Conservation (phyloP, 2,888 invertebrate genomes). For the Drosophila eohydei region DNA sequence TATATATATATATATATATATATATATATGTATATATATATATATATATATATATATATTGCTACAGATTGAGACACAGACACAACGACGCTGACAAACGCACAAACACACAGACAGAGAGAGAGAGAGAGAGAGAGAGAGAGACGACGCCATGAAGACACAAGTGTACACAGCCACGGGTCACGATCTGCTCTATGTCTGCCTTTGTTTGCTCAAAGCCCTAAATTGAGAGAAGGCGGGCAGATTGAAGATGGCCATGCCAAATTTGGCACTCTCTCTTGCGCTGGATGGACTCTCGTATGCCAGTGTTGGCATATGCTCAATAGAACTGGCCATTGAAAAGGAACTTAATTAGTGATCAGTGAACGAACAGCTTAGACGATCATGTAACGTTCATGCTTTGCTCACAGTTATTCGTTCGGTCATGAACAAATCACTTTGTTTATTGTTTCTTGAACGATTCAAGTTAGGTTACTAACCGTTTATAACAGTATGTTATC, state of each 20-base stretch:
- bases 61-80: conserved; percentile 28
- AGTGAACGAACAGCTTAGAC: background rate
- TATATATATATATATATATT: conserved; percentile 31
- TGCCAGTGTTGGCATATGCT: conserved; percentile 22
- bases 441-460: background rate
- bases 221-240: conserved; percentile 60
- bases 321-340: background rate
- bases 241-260: conserved; percentile 67
- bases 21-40: too few relatives aligned
- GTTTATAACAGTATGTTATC: too few relatives aligned
- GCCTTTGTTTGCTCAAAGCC: conserved; percentile 18
- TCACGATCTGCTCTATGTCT: conserved; percentile 51
- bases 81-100: background rate
- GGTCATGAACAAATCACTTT: background rate
- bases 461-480: too few relatives aligned
- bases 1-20: too few relatives aligned
- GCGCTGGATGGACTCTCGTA: conserved; percentile 1
- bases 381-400: background rate
- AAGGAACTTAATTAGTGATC: background rate
- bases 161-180: conserved; percentile 56
- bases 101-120: conserved; percentile 8
- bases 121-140: conserved; percentile 10
- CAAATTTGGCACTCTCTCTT: conserved; percentile 20
- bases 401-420: background rate
- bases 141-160: conserved; percentile 41